Conservation (phyloP, 2,113 vertebrate genomes). For the Crotalus helleri region DNA sequence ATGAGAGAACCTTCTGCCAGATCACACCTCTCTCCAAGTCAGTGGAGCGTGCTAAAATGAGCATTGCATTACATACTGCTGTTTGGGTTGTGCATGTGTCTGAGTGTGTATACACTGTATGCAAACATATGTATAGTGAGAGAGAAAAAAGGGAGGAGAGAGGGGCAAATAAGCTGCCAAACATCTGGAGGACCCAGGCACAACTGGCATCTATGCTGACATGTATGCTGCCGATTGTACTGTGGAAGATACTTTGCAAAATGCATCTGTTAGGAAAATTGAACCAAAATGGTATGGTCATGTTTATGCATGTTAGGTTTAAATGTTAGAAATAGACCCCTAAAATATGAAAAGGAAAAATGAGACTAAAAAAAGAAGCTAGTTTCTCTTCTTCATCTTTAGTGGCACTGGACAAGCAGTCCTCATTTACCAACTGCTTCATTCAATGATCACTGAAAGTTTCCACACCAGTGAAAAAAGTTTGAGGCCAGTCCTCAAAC, state of each 20-base stretch:
- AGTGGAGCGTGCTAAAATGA: background rate
- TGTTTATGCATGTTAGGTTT: background rate
- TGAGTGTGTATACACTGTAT: background rate
- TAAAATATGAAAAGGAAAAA: background rate
- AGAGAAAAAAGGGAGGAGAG: background rate
- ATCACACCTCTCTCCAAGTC: background rate
- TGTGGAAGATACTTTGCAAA: background rate
- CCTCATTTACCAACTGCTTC: background rate
- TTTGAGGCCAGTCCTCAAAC: too few relatives aligned
- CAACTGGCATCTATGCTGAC: background rate
- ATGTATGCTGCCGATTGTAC: background rate
- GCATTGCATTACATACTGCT: background rate
- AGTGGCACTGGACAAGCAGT: background rate
- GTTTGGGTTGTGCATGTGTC: background rate
- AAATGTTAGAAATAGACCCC: background rate
- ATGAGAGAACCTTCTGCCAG: background rate
- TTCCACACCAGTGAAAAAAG: background rate
- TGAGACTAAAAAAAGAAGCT: background rate
- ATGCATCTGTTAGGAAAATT: background rate
- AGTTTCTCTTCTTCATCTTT: background rate
- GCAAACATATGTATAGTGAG: background rate
- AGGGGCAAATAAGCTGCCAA: background rate
- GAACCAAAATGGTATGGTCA: background rate
- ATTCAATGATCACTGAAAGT: background rate
- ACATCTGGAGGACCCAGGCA: background rate